These are phyloP conservation scores for Deilephila porcellus DNA, from an alignment of 2,888 invertebrate species.

Conservation along the genomic window DNA sequence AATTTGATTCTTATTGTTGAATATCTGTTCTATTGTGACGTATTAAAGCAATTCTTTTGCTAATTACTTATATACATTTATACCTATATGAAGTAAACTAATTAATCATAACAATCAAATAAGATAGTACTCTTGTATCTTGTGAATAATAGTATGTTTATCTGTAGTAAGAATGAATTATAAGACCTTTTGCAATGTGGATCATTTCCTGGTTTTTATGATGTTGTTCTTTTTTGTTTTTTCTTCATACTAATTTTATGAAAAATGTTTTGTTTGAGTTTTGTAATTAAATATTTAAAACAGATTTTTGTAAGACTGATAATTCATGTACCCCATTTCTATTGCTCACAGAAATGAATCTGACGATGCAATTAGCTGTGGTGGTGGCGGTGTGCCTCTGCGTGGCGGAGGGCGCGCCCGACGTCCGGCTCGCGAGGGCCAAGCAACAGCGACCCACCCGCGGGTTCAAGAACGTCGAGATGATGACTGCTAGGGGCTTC, in stretches of 20 bases:
- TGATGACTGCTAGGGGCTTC: slow-evolving; percentile 87
- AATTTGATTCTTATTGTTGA: slow-evolving; percentile 5
- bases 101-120: background rate
- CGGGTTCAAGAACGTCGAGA: slow-evolving; percentile 87
- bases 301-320: too few relatives aligned
- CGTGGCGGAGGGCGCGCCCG: slow-evolving; percentile 69
- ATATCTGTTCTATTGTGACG: background rate
- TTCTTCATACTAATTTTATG: too few relatives aligned
- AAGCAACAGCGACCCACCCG: slow-evolving; percentile 85
- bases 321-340: background rate
- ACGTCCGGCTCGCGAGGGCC: slow-evolving; percentile 64
- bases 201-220: background rate
- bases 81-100: background rate
- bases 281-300: too few relatives aligned
- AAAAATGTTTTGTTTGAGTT: too few relatives aligned
- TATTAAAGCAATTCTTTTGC: background rate
- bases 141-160: too few relatives aligned
- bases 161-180: too few relatives aligned
- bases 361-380: slow-evolving; percentile 71
- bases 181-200: background rate
- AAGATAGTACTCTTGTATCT: too few relatives aligned
- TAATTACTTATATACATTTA: background rate
- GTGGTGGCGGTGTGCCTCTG: slow-evolving; percentile 71
- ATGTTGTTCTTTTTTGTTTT: too few relatives aligned
- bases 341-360: slow-evolving; percentile 67